Conservation (phyloP, 2,888 invertebrate genomes). For the Tortricodes alternella region DNA sequence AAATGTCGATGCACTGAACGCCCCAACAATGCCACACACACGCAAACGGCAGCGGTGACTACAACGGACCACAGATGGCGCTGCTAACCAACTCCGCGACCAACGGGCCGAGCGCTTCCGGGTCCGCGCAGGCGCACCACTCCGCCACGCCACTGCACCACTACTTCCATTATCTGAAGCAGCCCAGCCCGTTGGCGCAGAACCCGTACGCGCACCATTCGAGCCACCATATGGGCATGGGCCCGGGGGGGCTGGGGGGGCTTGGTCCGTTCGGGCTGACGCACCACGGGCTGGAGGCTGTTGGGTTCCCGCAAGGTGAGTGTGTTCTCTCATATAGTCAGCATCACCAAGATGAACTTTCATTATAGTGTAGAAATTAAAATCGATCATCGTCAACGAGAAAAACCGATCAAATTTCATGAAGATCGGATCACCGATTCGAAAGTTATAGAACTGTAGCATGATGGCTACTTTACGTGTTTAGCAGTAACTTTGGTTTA, state of each 20-base stretch:
- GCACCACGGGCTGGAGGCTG: conserved; percentile 77
- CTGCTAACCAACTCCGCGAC: conserved; percentile 72
- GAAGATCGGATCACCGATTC: too few relatives aligned
- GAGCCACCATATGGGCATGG: conserved; percentile 82
- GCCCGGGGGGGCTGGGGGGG: conserved; percentile 75
- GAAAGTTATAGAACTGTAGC: too few relatives aligned
- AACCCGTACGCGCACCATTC: conserved; percentile 76
- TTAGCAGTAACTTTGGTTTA: too few relatives aligned
- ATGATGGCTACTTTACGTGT: too few relatives aligned
- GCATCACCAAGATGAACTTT: too few relatives aligned
- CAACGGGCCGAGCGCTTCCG: conserved; percentile 45
- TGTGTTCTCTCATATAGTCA: too few relatives aligned
- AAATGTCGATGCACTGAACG: conserved; percentile 12
- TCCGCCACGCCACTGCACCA: conserved; percentile 81
- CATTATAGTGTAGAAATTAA: too few relatives aligned
- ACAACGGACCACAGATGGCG: conserved; percentile 62
- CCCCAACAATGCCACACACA: conserved; percentile 54
- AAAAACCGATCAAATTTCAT: too few relatives aligned
- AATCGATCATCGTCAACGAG: too few relatives aligned
- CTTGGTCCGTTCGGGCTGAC: conserved; percentile 76
- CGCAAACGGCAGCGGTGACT: conserved; percentile 72
- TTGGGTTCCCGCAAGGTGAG: conserved; percentile 79
- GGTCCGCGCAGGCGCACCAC: conserved; percentile 73
- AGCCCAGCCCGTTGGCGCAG: conserved; percentile 77
- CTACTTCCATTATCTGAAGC: conserved; percentile 83